phyloP scores from a whole-genome alignment of 2,797 vertebrate species.

The Gymnoscopelus braueri region DNA sequence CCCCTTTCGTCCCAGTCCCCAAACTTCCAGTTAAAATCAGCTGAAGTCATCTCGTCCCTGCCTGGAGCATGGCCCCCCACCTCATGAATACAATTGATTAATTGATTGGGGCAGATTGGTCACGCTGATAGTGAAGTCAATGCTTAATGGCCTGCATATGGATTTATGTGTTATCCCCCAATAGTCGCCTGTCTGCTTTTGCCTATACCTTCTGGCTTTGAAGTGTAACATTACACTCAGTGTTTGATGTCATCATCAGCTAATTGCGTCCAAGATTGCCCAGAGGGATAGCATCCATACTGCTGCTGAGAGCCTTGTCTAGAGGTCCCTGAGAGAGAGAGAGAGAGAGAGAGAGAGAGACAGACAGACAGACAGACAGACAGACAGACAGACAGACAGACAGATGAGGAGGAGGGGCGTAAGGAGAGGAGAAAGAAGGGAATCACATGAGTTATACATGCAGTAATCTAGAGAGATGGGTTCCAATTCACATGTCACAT shows the following conservation, averaged over 20 bases:
- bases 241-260: slow-evolving; percentile 40
- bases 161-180: slow-evolving; percentile 37
- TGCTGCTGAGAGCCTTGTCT: slow-evolving; percentile 6
- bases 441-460: not conserved
- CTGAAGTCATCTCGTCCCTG: not conserved
- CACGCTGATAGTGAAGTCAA: slow-evolving; percentile 25
- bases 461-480: not conserved
- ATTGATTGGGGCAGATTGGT: slow-evolving; percentile 44
- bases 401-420: too few relatives aligned
- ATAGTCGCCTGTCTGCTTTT: slow-evolving; percentile 35
- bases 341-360: slow-evolving; percentile 1
- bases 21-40: not conserved
- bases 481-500: too few relatives aligned
- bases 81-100: slow-evolving; percentile 46
- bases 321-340: not conserved
- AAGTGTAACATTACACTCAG: slow-evolving; percentile 39
- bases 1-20: not conserved
- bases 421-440: too few relatives aligned
- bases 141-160: slow-evolving; percentile 56
- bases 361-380: not conserved
- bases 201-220: slow-evolving; percentile 32
- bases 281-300: slow-evolving; percentile 1
- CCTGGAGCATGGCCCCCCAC: slow-evolving; percentile 12
- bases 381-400: not conserved
- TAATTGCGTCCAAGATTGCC: slow-evolving; percentile 17